A percentile compares a stretch with the other conserved stretches of the same genome.
Conservation (phyloP, 2,113 vertebrate genomes). For the Misgurnus mizolepis region DNA sequence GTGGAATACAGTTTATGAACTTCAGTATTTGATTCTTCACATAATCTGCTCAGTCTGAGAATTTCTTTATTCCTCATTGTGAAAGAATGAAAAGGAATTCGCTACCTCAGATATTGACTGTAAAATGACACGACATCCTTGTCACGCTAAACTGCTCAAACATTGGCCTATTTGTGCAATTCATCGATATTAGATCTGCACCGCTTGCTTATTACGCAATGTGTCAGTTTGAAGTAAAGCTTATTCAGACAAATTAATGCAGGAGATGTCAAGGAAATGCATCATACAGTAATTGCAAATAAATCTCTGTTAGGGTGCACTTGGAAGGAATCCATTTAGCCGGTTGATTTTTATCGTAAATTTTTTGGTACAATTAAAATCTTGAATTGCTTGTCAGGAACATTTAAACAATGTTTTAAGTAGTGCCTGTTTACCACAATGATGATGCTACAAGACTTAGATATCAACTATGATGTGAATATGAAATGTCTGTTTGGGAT, state of each 20-base stretch:
- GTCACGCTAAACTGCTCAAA: conserved; percentile 36
- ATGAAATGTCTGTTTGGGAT: neutral
- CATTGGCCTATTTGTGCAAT: conserved; percentile 32
- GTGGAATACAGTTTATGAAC: neutral
- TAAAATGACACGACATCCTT: neutral
- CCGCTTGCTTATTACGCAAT: conserved; percentile 35
- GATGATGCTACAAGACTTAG: neutral
- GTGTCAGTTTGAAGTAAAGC: conserved; percentile 30
- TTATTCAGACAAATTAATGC: conserved; percentile 29
- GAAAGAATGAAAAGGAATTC: neutral
- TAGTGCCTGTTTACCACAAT: neutral
- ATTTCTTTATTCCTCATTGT: neutral
- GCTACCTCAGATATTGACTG: conserved; percentile 43
- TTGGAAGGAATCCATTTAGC: neutral
- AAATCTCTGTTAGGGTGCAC: conserved; percentile 47
- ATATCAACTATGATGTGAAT: conserved; percentile 2
- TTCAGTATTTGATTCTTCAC: neutral
- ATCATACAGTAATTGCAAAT: conserved; percentile 26
- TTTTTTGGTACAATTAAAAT: conserved; percentile 8
- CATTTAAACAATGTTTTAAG: neutral
- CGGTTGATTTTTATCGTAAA: conserved; percentile 41
- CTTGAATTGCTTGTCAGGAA: conserved; percentile 32
- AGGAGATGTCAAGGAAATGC: conserved; percentile 28
- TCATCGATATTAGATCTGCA: conserved; percentile 26
- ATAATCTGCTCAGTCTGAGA: neutral